These are phyloP conservation scores for Porphyrio hochstetteri DNA, from an alignment of 2,113 vertebrate genomes.

Conservation along the genomic window DNA sequence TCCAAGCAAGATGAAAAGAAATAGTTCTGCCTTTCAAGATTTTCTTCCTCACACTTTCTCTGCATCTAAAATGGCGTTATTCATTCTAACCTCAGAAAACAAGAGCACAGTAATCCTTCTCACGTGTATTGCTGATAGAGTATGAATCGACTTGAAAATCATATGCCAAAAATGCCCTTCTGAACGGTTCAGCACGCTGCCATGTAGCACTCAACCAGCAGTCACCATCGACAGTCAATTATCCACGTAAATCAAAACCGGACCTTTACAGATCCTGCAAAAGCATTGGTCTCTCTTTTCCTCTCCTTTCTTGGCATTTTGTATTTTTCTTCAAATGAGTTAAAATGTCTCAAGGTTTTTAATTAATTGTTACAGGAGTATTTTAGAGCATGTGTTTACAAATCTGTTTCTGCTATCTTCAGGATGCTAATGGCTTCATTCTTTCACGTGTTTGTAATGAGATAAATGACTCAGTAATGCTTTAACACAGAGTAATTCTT, in stretches of 20 bases:
- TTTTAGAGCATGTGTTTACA: neutral
- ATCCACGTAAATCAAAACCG: neutral
- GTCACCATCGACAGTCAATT: neutral
- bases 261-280: neutral
- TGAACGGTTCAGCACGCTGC: neutral
- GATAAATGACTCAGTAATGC: neutral
- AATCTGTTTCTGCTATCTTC: neutral
- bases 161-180: neutral
- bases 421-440: neutral
- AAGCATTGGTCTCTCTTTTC: neutral
- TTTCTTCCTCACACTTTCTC: neutral
- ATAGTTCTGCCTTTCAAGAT: neutral
- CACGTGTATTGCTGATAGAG: neutral
- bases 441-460: neutral
- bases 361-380: neutral
- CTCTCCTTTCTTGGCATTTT: neutral
- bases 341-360: neutral
- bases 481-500: neutral
- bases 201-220: neutral
- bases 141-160: neutral
- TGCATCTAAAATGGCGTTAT: neutral
- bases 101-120: neutral
- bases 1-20: conserved; percentile 13
- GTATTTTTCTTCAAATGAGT: neutral
- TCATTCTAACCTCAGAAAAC: neutral